Evolutionary conservation across 1,140 invertebrate species (phyloP).

Genomic region (Dermatophagoides farinae): DNA sequence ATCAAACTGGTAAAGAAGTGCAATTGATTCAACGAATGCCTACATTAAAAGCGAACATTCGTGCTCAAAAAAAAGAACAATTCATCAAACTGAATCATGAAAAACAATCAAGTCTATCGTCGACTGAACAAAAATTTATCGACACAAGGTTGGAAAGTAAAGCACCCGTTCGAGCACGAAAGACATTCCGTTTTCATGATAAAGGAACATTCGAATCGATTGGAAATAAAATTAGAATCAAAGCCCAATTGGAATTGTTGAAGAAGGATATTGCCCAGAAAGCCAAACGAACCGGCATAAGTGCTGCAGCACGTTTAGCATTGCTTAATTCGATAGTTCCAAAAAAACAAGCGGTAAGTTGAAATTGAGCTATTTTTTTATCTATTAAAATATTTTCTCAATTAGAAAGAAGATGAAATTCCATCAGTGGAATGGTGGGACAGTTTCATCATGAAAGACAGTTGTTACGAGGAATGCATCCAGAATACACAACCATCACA

Average conservation of each 20-base stretch:
- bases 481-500: conserved; percentile 14
- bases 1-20: conserved; percentile 64
- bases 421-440: conserved; percentile 99
- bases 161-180: conserved; percentile 39
- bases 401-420: conserved; percentile 47
- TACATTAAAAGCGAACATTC: conserved; percentile 71
- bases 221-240: conserved; percentile 64
- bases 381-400: not conserved
- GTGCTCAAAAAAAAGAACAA: conserved; percentile 73
- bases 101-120: conserved; percentile 39
- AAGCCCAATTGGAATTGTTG: conserved; percentile 69
- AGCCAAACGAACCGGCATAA: conserved; percentile 92
- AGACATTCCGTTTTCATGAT: conserved; percentile 75
- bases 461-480: conserved; percentile 22
- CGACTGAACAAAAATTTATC: conserved; percentile 43
- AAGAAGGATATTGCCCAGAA: conserved; percentile 93
- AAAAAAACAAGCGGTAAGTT: conserved; percentile 35
- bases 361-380: not conserved
- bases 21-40: conserved; percentile 72
- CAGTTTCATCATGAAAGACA: conserved; percentile 55
- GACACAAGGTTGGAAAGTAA: conserved; percentile 53
- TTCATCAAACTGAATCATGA: conserved; percentile 45
- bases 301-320: conserved; percentile 84
- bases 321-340: conserved; percentile 47
- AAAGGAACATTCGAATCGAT: conserved; percentile 81